Conservation (phyloP, 2,888 invertebrate genomes). For the Colostygia pectinataria region DNA sequence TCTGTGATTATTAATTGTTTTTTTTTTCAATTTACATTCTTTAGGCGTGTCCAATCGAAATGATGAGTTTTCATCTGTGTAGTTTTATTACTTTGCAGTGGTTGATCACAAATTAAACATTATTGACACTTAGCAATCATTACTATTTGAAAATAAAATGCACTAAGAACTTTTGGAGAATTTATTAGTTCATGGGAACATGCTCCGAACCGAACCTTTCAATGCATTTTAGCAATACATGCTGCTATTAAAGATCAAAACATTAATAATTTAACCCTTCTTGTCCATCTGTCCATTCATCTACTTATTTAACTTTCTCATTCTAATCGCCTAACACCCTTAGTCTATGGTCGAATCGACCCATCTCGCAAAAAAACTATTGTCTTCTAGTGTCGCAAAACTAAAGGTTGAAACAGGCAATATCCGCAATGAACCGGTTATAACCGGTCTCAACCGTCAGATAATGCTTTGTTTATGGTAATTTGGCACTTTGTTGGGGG, state of each 20-base stretch:
- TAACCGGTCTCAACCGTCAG: constrained; percentile 59
- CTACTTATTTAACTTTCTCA: constrained; percentile 49
- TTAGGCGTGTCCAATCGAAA: background rate
- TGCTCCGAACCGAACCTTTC: constrained; percentile 33
- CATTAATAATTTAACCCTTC: constrained; percentile 44
- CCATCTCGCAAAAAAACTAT: constrained; percentile 60
- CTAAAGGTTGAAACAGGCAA: constrained; percentile 54
- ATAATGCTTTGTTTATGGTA: constrained; percentile 82
- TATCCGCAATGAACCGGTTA: constrained; percentile 71
- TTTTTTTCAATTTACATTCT: background rate
- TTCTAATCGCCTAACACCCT: constrained; percentile 62
- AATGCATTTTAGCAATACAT: constrained; percentile 36
- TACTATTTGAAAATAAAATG: too few relatives aligned
- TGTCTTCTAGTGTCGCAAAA: constrained; percentile 72
- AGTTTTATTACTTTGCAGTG: background rate
- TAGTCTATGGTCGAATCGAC: constrained; percentile 52
- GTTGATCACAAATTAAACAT: too few relatives aligned
- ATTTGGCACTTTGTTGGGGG: constrained; percentile 74
- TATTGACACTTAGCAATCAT: too few relatives aligned
- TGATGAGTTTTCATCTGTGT: background rate
- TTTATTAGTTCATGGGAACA: constrained; percentile 23
- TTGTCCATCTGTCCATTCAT: constrained; percentile 38
- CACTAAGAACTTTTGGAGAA: too few relatives aligned
- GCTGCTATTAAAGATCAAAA: constrained; percentile 38
- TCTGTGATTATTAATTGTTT: background rate